A percentile compares a stretch with the other conserved stretches of the same genome.
Evolutionary conservation across 2,113 vertebrate genomes (phyloP).

Genomic region (Anhinga anhinga): DNA sequence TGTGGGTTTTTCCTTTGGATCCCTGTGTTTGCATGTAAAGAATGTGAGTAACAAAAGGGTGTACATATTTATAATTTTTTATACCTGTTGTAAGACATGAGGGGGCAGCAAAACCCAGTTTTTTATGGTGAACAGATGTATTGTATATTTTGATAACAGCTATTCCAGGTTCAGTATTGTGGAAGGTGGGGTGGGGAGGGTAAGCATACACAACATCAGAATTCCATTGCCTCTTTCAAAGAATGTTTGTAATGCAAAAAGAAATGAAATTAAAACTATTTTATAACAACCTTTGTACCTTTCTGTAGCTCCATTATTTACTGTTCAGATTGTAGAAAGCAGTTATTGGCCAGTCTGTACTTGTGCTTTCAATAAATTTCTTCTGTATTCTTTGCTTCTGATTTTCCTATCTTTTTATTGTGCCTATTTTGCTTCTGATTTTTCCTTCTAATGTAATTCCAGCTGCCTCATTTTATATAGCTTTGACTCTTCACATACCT

Average conservation of each 20-base stretch:
- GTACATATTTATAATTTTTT: slow-evolving; percentile 85
- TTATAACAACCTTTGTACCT: slow-evolving; percentile 76
- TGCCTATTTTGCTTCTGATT: slow-evolving; percentile 43
- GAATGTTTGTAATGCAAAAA: slow-evolving; percentile 74
- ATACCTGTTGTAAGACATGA: slow-evolving; percentile 78
- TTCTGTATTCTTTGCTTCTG: slow-evolving; percentile 72
- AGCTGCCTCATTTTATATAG: slow-evolving; percentile 11
- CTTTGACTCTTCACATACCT: not conserved
- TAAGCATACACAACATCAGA: slow-evolving; percentile 50
- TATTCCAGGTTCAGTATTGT: slow-evolving; percentile 80
- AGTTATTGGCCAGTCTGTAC: slow-evolving; percentile 73
- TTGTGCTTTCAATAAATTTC: slow-evolving; percentile 80
- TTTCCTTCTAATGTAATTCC: slow-evolving; percentile 24
- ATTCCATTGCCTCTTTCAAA: slow-evolving; percentile 69
- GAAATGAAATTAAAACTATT: slow-evolving; percentile 77
- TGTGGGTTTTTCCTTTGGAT: slow-evolving; percentile 36
- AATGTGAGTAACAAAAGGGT: slow-evolving; percentile 77
- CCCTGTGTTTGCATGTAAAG: slow-evolving; percentile 68
- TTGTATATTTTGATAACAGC: slow-evolving; percentile 84
- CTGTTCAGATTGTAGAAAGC: slow-evolving; percentile 71
- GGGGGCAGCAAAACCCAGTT: slow-evolving; percentile 67
- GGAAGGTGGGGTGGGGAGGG: slow-evolving; percentile 56
- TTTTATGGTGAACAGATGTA: slow-evolving; percentile 79
- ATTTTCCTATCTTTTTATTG: slow-evolving; percentile 63
- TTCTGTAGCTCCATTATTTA: slow-evolving; percentile 73